These are phyloP conservation scores for Tragulus kanchil DNA, from an alignment of 2,113 vertebrate species.

Conservation along the genomic window DNA sequence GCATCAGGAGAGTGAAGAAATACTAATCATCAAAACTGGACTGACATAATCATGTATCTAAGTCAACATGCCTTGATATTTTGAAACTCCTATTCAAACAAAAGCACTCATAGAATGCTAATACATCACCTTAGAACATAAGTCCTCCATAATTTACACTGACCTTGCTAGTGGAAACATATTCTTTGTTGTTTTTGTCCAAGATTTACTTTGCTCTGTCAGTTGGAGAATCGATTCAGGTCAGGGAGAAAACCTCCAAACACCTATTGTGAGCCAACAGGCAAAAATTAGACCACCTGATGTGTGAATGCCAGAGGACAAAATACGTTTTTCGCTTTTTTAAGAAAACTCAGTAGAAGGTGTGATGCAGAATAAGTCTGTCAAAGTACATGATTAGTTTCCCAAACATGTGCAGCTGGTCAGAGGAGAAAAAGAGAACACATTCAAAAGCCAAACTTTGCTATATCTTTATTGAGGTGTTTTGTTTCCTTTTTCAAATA, in stretches of 20 bases:
- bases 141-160: constrained; percentile 69
- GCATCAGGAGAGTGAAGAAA: neutral
- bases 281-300: constrained; percentile 64
- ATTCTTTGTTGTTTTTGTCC: constrained; percentile 65
- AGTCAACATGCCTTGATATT: neutral
- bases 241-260: constrained; percentile 76
- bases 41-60: neutral
- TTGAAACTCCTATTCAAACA: constrained; percentile 39
- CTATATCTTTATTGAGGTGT: constrained; percentile 13
- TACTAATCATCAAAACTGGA: neutral
- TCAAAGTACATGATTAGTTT: constrained; percentile 68
- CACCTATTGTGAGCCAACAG: constrained; percentile 48
- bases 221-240: constrained; percentile 71
- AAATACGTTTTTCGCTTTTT: constrained; percentile 64
- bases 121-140: constrained; percentile 59
- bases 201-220: constrained; percentile 80
- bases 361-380: constrained; percentile 27
- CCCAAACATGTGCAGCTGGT: neutral
- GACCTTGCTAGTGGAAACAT: constrained; percentile 52
- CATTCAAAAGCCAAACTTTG: constrained; percentile 4
- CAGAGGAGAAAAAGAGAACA: constrained; percentile 10
- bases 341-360: constrained; percentile 56
- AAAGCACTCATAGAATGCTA: constrained; percentile 42
- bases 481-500: neutral
- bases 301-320: constrained; percentile 64